These are phyloP conservation scores for Mareca penelope DNA, from an alignment of 2,797 vertebrate species.

Conservation along the genomic window DNA sequence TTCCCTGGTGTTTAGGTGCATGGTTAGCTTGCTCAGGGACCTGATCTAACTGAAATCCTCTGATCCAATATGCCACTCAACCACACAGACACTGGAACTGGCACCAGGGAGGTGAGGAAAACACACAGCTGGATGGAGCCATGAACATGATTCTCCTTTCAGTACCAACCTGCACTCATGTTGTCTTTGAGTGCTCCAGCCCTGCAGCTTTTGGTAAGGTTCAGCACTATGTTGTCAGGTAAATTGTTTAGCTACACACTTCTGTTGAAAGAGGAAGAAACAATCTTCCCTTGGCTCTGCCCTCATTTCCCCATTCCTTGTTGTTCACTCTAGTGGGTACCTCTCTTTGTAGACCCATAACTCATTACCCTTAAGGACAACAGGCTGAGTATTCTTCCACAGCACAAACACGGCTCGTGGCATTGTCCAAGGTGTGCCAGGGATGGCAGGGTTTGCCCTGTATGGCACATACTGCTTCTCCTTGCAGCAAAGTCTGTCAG, in stretches of 20 bases:
- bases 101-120: not conserved
- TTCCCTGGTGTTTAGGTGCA: not conserved
- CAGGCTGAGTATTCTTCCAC: not conserved
- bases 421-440: fast-evolving
- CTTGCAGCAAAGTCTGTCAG: not conserved
- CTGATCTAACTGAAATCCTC: not conserved
- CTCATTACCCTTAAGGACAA: not conserved
- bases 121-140: not conserved
- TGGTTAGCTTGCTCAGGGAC: not conserved
- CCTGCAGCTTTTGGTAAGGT: not conserved
- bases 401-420: fast-evolving
- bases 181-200: not conserved
- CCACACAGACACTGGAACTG: fast-evolving
- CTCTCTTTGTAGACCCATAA: not conserved
- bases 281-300: not conserved
- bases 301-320: not conserved
- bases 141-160: not conserved
- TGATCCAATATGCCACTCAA: not conserved
- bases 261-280: not conserved
- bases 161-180: not conserved
- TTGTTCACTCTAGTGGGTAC: not conserved
- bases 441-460: not conserved
- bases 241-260: not conserved
- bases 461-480: not conserved
- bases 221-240: not conserved